These are phyloP conservation scores for Campodea augens DNA, from an alignment of 1,140 invertebrate genomes.

Conservation along the genomic window DNA sequence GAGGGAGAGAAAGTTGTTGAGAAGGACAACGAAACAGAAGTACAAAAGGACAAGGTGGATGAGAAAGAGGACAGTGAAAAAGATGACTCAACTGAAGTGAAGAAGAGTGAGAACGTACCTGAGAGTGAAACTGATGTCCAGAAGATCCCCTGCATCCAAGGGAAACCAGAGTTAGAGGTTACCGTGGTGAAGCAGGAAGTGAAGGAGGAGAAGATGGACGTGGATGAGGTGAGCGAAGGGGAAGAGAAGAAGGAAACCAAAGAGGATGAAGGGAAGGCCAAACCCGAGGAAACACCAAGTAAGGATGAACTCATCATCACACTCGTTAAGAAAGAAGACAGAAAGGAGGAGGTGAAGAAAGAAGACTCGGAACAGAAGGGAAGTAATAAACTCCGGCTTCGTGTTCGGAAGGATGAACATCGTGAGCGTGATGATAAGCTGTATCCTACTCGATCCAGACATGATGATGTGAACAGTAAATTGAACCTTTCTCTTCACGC, in stretches of 20 bases:
- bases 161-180: constrained; percentile 16
- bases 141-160: constrained; percentile 10
- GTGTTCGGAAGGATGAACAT: too few relatives aligned
- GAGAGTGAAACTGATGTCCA: constrained; percentile 10
- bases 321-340: constrained; percentile 12
- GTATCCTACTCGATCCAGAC: too few relatives aligned
- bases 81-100: constrained; percentile 11
- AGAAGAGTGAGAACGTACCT: constrained; percentile 11
- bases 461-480: constrained; percentile 9
- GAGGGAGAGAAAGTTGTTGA: constrained; percentile 13
- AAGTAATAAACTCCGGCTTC: too few relatives aligned
- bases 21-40: constrained; percentile 16
- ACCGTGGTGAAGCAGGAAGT: constrained; percentile 17
- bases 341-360: constrained; percentile 10
- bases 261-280: constrained; percentile 13
- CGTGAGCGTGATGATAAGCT: too few relatives aligned
- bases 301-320: neutral
- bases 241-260: constrained; percentile 11
- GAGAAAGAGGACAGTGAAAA: constrained; percentile 9
- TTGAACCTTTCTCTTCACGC: too few relatives aligned
- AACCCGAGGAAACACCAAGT: constrained; percentile 11
- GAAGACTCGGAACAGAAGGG: constrained; percentile 12
- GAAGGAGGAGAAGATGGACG: constrained; percentile 13
- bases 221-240: neutral
- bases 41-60: constrained; percentile 17